A percentile compares a stretch with the other conserved stretches of the same genome.
These are phyloP conservation scores for Ladona fulva DNA, from an alignment of 1,140 invertebrate genomes.

Conservation along the genomic window DNA sequence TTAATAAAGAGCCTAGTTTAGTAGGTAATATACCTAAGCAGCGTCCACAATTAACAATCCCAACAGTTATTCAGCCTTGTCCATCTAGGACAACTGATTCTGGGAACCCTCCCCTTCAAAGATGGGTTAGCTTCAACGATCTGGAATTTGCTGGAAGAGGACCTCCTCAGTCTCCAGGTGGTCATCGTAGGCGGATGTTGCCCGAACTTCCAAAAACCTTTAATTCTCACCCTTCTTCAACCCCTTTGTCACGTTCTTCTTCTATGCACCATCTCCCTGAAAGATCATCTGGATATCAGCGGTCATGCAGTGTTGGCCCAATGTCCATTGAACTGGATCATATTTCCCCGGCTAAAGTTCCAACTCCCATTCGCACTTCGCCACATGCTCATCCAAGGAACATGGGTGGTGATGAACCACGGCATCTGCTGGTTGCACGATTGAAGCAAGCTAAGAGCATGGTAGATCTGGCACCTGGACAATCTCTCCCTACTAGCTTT, in stretches of 20 bases:
- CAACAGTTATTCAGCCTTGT: too few relatives aligned
- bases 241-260: not conserved
- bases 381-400: not conserved
- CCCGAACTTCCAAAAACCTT: not conserved
- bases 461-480: not conserved
- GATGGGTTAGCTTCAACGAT: not conserved
- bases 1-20: not conserved
- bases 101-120: not conserved
- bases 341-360: not conserved
- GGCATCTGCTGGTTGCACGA: not conserved
- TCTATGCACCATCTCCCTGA: not conserved
- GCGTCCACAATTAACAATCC: too few relatives aligned
- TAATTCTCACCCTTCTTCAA: not conserved
- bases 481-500: not conserved
- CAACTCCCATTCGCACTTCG: not conserved
- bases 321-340: not conserved
- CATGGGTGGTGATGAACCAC: not conserved
- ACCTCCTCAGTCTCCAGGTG: not conserved
- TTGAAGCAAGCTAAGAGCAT: not conserved
- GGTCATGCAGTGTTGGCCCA: not conserved
- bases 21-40: not conserved
- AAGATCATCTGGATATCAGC: not conserved
- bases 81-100: not conserved
- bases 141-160: not conserved
- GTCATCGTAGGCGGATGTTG: not conserved